Base-by-base conservation (phyloP, 2,113 vertebrate genomes). In the Cyprinodon tularosa region DNA sequence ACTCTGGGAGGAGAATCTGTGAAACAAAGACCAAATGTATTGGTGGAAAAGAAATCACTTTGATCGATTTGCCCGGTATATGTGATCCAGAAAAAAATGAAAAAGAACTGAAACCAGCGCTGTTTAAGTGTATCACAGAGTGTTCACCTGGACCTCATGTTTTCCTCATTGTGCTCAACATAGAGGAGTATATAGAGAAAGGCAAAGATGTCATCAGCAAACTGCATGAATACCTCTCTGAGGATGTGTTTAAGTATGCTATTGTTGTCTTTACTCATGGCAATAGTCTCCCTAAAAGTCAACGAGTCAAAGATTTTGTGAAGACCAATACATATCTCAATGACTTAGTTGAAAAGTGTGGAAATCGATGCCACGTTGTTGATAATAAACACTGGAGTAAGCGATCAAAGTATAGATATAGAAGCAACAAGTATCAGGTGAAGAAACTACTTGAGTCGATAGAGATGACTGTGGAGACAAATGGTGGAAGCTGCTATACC, bases 41-140 rank as follows among this genome's bases (percentile, higher is more conserved):
- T 53, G 50, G 50, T 3, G 0, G 47, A 42, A 53, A n/a, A 73
- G 8, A 14, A 47, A 42, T 65, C 7, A 65, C 71, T 22, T 8
- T 89, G 45, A 72, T 90, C 0, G 88, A 91, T 76, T 69, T 62
- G 0, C 88, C 84, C 0, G 11, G 86, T 9, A 66, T 88, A n/a
- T 71, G 73, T 0, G 75, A 83, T 4, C n/a, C 62, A 36, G 0
- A 11, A 1, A 1, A 15, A 7, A 4, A 70, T 47, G 75, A 86
- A 45, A 61, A 85, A 14, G 50, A 84, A 1, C 1, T 82, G 38
- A 57, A 40, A 50, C 8, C 0, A 0, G 48, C 20, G 0, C 40
- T 73, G 1, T 37, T 73, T 13, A 37, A 53, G 39, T 65, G 47
- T 6, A 74, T 81, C 53, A 36, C 29, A 17, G 63, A 76, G 74